phyloP scores from a whole-genome alignment of 2,888 invertebrate genomes.

The Mechanitis messenoides region DNA sequence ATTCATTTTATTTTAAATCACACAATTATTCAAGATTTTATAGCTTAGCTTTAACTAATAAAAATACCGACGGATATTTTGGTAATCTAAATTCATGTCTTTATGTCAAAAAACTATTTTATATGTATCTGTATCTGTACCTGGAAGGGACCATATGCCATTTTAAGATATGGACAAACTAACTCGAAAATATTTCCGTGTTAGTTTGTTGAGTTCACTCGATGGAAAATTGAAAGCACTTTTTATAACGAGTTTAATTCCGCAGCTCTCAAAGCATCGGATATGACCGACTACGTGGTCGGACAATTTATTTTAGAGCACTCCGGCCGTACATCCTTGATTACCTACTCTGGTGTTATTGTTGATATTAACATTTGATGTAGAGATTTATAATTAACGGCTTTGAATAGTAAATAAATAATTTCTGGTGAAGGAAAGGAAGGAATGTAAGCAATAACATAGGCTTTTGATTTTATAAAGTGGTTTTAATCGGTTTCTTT shows the following conservation, averaged over 20 bases:
- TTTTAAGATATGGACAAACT: constrained; percentile 10
- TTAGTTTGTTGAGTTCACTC: constrained; percentile 14
- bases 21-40: no score
- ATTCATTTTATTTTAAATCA: no score
- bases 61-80: no score
- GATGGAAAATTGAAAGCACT: constrained; percentile 20
- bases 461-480: no score
- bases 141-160: neutral
- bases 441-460: no score
- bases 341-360: constrained; percentile 7
- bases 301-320: constrained; percentile 14
- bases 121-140: neutral
- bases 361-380: neutral
- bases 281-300: constrained; percentile 14
- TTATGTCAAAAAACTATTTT: no score
- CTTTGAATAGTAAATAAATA: no score
- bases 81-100: no score
- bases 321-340: constrained; percentile 7
- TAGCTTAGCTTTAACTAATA: no score
- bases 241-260: constrained; percentile 19
- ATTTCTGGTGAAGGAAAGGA: no score
- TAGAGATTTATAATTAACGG: no score
- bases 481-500: no score
- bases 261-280: constrained; percentile 15
- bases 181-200: constrained; percentile 12